These are phyloP conservation scores for Melanchra persicariae DNA, from an alignment of 2,888 invertebrate species.

Conservation along the genomic window DNA sequence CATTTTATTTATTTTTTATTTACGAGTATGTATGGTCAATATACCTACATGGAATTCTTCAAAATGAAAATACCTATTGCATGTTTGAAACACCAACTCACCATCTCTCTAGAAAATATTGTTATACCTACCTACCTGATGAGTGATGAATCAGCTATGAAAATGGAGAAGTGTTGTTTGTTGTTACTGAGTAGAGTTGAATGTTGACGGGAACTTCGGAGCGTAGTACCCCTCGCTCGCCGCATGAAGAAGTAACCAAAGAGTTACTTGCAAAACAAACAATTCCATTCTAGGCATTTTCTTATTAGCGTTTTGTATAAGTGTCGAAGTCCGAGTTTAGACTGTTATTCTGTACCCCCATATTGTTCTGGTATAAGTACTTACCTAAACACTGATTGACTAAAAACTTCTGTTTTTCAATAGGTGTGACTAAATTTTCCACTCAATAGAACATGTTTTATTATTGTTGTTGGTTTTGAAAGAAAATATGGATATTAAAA, in stretches of 20 bases:
- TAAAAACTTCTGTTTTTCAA: conserved; percentile 8
- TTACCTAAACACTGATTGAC: background rate
- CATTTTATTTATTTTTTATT: too few species aligned
- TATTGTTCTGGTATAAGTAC: conserved; percentile 21
- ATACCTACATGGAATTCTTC: too few species aligned
- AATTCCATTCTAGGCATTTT: conserved; percentile 29
- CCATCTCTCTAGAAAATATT: background rate
- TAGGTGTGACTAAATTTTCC: background rate
- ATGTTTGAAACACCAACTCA: too few species aligned
- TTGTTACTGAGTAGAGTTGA: background rate
- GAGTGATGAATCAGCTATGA: background rate
- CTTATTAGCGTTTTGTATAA: conserved; percentile 34
- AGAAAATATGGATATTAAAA: too few species aligned
- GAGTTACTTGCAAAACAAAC: conserved; percentile 30
- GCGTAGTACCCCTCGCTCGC: background rate
- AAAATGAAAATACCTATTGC: too few species aligned
- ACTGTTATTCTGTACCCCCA: conserved; percentile 22
- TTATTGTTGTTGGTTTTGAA: too few species aligned
- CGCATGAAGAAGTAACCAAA: conserved; percentile 4
- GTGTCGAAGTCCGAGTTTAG: conserved; percentile 44
- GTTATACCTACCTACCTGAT: background rate
- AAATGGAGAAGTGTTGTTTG: background rate
- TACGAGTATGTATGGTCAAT: too few species aligned
- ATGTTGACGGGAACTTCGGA: conserved; percentile 18
- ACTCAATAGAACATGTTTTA: background rate